Conservation (phyloP, 1,140 invertebrate species). For the Zelostemma sp. region DNA sequence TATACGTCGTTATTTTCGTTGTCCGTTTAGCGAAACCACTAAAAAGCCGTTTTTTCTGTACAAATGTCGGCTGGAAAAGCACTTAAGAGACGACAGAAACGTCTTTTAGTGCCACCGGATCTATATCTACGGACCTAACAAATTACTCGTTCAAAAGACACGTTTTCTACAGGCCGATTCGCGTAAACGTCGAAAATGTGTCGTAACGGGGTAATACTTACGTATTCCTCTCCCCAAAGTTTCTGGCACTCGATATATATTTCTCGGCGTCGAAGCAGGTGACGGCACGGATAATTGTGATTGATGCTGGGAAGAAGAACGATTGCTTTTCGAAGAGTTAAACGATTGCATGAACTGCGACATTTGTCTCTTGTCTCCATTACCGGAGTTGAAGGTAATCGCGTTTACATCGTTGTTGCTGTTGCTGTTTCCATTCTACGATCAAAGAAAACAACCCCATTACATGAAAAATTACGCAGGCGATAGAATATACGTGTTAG, state of each 20-base stretch:
- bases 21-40: neutral
- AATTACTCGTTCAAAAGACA: neutral
- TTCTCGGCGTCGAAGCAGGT: constrained; percentile 42
- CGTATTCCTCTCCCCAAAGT: constrained; percentile 55
- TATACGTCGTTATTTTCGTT: neutral
- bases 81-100: neutral
- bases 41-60: neutral
- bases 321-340: constrained; percentile 63
- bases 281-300: constrained; percentile 34
- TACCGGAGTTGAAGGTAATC: constrained; percentile 46
- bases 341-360: constrained; percentile 60
- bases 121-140: neutral
- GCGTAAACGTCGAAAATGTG: no score
- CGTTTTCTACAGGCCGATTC: no score
- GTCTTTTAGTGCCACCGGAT: neutral
- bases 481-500: no score
- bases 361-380: constrained; percentile 44
- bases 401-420: constrained; percentile 31
- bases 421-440: constrained; percentile 53
- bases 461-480: neutral
- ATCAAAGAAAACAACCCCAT: neutral
- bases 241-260: constrained; percentile 53
- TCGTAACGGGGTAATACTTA: constrained; percentile 44
- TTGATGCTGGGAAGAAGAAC: constrained; percentile 53
- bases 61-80: neutral